These are phyloP conservation scores for Cheilosia pagana DNA, from an alignment of 2,888 invertebrate species.

Conservation along the genomic window DNA sequence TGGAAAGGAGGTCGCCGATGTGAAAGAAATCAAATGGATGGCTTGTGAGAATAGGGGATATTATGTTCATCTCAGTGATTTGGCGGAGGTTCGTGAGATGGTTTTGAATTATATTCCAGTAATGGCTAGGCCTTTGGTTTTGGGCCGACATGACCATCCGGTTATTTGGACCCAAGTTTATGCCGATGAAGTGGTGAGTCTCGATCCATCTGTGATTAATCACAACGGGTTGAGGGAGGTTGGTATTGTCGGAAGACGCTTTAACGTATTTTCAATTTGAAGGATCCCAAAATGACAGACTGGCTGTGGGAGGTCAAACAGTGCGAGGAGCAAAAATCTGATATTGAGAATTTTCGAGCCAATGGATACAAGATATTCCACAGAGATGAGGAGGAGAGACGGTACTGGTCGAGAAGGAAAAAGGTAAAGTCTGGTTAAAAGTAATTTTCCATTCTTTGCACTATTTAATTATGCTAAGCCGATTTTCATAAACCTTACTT, in stretches of 20 bases:
- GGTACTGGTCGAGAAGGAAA: constrained; percentile 79
- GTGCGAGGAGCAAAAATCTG: constrained; percentile 90
- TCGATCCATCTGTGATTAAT: neutral
- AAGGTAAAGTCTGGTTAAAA: constrained; percentile 23
- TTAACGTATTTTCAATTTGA: constrained; percentile 28
- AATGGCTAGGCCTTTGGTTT: constrained; percentile 96
- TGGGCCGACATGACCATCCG: constrained; percentile 92
- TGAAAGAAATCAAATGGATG: constrained; percentile 98
- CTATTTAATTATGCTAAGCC: too few species aligned
- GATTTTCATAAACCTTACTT: too few species aligned
- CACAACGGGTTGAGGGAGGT: constrained; percentile 4
- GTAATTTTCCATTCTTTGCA: neutral
- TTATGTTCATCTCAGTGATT: constrained; percentile 97
- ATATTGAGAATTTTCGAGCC: constrained; percentile 87
- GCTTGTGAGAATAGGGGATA: constrained; percentile 98
- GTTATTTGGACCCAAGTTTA: constrained; percentile 99
- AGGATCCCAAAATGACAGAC: constrained; percentile 95
- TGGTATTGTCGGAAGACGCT: neutral
- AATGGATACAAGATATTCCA: constrained; percentile 85
- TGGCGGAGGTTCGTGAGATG: constrained; percentile 98
- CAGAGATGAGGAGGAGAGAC: constrained; percentile 86
- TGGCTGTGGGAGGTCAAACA: constrained; percentile 95
- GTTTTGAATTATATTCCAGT: constrained; percentile 98
- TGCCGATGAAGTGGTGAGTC: constrained; percentile 92
- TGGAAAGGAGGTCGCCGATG: constrained; percentile 96